Evolutionary conservation across 1,140 invertebrate species (phyloP).

Genomic region (Chelonus insularis): DNA sequence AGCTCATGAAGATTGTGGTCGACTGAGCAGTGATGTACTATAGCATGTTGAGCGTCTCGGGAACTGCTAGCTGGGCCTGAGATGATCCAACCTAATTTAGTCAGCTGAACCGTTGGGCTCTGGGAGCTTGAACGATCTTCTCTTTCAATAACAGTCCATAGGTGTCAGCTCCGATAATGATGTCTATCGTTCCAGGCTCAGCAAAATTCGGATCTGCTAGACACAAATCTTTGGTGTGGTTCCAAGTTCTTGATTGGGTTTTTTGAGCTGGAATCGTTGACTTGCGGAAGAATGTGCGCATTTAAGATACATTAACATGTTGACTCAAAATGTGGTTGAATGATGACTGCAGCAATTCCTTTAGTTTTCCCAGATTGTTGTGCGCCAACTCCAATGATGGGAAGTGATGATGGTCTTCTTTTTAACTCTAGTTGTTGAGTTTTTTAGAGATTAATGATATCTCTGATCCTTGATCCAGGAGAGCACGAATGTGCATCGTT

Average conservation of each 20-base stretch:
- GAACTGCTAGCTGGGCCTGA: background rate
- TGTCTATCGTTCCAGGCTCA: background rate
- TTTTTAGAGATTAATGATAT: conserved; percentile 13
- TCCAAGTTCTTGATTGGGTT: background rate
- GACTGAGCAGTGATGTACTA: no score
- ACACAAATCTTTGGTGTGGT: background rate
- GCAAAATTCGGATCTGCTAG: conserved; percentile 10
- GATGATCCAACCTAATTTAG: no score
- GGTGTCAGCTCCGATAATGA: background rate
- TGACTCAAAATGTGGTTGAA: background rate
- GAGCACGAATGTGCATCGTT: background rate
- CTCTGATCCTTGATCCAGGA: conserved; percentile 26
- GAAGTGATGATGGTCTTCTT: conserved; percentile 4
- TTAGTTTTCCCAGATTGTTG: background rate
- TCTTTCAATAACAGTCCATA: background rate
- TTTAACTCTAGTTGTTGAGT: background rate
- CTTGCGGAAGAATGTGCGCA: conserved; percentile 6
- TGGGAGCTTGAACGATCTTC: background rate
- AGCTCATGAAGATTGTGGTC: no score
- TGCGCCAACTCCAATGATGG: conserved; percentile 16
- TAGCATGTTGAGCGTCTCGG: no score
- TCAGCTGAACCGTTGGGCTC: background rate
- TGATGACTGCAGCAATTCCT: background rate
- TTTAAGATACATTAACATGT: background rate
- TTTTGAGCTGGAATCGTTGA: background rate